phyloP scores from a whole-genome alignment of 2,113 vertebrate species.

The Panthera uncia region DNA sequence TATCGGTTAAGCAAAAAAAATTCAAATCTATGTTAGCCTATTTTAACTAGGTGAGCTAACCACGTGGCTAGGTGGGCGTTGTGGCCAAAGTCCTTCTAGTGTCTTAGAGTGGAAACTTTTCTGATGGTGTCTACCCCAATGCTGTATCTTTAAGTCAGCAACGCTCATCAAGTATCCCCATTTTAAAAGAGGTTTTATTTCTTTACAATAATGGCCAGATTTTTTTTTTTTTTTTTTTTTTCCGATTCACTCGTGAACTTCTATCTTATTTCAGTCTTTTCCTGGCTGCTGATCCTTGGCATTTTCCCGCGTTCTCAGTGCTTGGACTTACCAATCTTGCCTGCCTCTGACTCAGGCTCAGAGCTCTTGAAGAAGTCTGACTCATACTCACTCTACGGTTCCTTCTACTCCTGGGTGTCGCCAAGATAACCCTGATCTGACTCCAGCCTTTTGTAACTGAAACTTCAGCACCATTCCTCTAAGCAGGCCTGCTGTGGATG shows the following conservation, averaged over 20 bases:
- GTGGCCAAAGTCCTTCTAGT: not conserved
- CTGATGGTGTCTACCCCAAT: not conserved
- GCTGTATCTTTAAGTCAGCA: not conserved
- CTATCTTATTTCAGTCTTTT: slow-evolving; percentile 44
- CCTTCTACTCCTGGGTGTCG: not conserved
- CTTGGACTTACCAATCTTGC: not conserved
- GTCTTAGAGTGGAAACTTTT: not conserved
- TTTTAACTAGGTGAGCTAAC: not conserved
- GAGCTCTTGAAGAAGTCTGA: not conserved
- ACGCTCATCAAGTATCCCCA: not conserved
- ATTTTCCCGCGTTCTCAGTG: slow-evolving; percentile 7
- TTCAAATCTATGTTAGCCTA: not conserved
- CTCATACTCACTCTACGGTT: not conserved
- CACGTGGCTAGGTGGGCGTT: not conserved
- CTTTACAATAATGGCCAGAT: not conserved
- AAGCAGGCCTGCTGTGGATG: not conserved
- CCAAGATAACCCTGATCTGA: not conserved
- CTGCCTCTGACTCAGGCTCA: not conserved
- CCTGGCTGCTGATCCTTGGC: not conserved
- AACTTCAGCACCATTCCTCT: not conserved
- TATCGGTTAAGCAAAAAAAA: not conserved
- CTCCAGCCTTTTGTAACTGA: not conserved
- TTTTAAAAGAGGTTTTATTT: not conserved
- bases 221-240: not conserved
- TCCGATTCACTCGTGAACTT: not conserved